phyloP scores from a whole-genome alignment of 2,888 invertebrate genomes.

The Dynastes tityus region DNA sequence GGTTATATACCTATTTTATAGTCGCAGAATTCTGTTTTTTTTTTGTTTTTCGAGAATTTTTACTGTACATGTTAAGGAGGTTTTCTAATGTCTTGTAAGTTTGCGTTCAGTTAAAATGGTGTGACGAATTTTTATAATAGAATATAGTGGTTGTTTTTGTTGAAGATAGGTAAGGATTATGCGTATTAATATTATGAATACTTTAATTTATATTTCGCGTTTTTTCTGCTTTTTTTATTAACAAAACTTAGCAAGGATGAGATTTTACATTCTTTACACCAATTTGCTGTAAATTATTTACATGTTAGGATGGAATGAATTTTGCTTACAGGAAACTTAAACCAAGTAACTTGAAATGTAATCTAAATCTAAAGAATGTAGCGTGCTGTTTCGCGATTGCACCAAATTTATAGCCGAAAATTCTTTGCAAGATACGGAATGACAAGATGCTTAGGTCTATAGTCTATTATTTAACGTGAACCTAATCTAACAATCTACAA shows the following conservation, averaged over 20 bases:
- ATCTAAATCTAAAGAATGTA: not conserved
- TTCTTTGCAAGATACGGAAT: slow-evolving; percentile 5
- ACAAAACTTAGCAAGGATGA: not conserved
- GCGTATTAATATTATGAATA: no score
- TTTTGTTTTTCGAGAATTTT: not conserved
- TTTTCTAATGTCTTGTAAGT: not conserved
- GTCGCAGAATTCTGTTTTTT: not conserved
- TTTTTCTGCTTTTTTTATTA: no score
- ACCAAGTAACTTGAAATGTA: not conserved
- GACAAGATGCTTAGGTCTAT: slow-evolving; percentile 14
- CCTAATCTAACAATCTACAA: not conserved
- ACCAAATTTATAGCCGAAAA: slow-evolving; percentile 19
- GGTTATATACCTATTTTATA: slow-evolving; percentile 1
- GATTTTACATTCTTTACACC: not conserved
- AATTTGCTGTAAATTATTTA: not conserved
- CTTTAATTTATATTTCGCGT: no score
- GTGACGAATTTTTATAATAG: not conserved
- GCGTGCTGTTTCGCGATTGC: slow-evolving; percentile 34
- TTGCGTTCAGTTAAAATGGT: not conserved
- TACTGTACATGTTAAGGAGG: not conserved
- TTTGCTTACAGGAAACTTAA: not conserved
- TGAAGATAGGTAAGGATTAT: no score
- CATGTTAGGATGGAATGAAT: not conserved
- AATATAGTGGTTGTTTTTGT: no score
- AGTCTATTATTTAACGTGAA: not conserved